phyloP scores from a whole-genome alignment of 1,140 invertebrate species.

The Lepidurus apus region DNA sequence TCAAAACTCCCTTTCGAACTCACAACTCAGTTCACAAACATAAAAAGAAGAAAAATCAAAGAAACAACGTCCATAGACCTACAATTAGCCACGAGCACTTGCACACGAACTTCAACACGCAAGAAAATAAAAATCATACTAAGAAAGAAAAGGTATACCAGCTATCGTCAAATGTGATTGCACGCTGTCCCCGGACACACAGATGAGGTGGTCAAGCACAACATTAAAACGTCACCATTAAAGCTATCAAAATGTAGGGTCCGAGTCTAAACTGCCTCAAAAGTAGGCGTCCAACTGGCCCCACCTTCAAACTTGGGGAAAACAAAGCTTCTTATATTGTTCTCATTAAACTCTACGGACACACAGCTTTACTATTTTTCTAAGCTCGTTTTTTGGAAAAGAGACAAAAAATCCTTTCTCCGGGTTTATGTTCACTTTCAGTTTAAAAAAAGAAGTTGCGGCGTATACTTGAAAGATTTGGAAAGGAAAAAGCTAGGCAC shows the following conservation, averaged over 20 bases:
- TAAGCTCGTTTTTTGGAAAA: not conserved
- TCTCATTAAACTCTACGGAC: too few relatives aligned
- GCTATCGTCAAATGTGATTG: not conserved
- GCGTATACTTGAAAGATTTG: not conserved
- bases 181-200: slow-evolving; percentile 17
- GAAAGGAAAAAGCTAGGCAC: not conserved
- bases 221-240: not conserved
- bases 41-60: not conserved
- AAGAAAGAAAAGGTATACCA: not conserved
- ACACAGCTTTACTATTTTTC: not conserved
- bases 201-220: not conserved
- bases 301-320: too few relatives aligned
- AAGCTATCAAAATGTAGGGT: slow-evolving; percentile 8
- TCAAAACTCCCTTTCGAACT: not conserved
- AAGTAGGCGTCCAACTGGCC: not conserved
- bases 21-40: not conserved
- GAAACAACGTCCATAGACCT: not conserved
- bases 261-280: not conserved
- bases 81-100: not conserved
- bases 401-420: not conserved
- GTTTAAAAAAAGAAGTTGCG: not conserved
- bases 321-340: too few relatives aligned
- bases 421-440: not conserved
- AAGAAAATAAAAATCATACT: not conserved
- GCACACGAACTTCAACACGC: not conserved